Percentiles rank a stretch among this genome's conserved stretches.
phyloP scores from a whole-genome alignment of 2,888 invertebrate genomes.

The Phengaris alcon region DNA sequence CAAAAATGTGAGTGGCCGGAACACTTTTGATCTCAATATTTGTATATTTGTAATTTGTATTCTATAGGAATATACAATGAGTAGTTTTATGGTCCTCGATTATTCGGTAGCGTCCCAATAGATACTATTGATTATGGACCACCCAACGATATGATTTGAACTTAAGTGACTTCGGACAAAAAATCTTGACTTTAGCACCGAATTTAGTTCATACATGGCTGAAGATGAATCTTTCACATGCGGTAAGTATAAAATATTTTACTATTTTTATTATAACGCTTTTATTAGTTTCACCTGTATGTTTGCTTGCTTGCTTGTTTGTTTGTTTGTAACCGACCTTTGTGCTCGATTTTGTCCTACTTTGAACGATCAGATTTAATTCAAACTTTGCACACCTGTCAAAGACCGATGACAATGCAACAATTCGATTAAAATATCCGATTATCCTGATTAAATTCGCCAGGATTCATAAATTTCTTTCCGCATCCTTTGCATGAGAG shows the following conservation, averaged over 20 bases:
- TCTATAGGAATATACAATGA: constrained; percentile 14
- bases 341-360: too few relatives aligned
- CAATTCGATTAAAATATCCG: too few relatives aligned
- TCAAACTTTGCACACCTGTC: too few relatives aligned
- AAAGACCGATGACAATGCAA: too few relatives aligned
- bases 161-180: not conserved
- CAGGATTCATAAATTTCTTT: too few relatives aligned
- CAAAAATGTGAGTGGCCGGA: constrained; percentile 12
- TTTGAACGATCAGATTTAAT: too few relatives aligned
- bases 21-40: constrained; percentile 13
- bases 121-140: constrained; percentile 17
- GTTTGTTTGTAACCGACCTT: too few relatives aligned
- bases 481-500: too few relatives aligned
- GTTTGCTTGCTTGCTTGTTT: too few relatives aligned
- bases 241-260: not conserved
- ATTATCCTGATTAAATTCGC: too few relatives aligned
- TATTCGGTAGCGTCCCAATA: constrained; percentile 23
- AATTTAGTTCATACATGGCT: not conserved
- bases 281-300: too few relatives aligned
- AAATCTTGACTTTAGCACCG: not conserved
- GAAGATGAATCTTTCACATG: constrained; percentile 1
- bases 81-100: constrained; percentile 4
- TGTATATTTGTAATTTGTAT: constrained; percentile 3
- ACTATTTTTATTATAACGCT: too few relatives aligned
- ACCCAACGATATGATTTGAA: constrained; percentile 16